Base-by-base conservation (phyloP, 2,113 vertebrate species). In the Rhipidura dahli region DNA sequence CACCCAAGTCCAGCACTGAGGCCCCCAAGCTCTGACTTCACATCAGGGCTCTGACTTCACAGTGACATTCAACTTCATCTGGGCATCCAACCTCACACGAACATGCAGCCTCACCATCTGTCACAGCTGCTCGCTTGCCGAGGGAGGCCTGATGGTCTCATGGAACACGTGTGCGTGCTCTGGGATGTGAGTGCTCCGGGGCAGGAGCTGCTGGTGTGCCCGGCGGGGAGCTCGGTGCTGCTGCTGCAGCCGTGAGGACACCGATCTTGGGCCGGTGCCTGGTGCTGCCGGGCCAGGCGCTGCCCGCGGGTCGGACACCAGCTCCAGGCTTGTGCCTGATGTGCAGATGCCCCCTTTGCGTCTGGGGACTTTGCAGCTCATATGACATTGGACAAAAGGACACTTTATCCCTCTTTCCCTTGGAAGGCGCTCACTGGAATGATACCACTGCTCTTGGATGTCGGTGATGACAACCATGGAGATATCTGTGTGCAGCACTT, bases 401-500 rank as follows among this genome's bases (percentile, higher is more conserved):
- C 10, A 2, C 24, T 14, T 6, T 5, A 17, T 40, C 24, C 30
- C 47, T 47, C 13, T 3, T 23, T 44, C 40, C 16, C 33, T 13
- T 40, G 49, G 53, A 8, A 49, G 49, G 37, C 1, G 1, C 37
- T 27, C 20, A 0, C 33, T 23, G 78, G 24, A 12, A n/a, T 4
- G 83, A 2, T 21, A 1, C 7, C 4, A 0, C 37, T 24, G 5
- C 7, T 11, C 44, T 4, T 3, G 73, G 49, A 12, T 27, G 9
- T 4, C 0, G 2, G 63, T 1, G 24, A 1, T 30, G 11, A 6
- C 37, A 5, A 1, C 14, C 0, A 33, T 2, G 37, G 1, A 0
- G 31, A 14, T 37, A 7, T 17, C 69, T 7, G 2, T 10, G n/a
- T 4, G 57, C 59, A 14, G 50, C 0, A 0, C 0, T 0, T 6